Percentiles rank a stretch among this genome's conserved stretches.
These are phyloP conservation scores for Danio albolineatus DNA, from an alignment of 2,797 vertebrate genomes.

Conservation along the genomic window DNA sequence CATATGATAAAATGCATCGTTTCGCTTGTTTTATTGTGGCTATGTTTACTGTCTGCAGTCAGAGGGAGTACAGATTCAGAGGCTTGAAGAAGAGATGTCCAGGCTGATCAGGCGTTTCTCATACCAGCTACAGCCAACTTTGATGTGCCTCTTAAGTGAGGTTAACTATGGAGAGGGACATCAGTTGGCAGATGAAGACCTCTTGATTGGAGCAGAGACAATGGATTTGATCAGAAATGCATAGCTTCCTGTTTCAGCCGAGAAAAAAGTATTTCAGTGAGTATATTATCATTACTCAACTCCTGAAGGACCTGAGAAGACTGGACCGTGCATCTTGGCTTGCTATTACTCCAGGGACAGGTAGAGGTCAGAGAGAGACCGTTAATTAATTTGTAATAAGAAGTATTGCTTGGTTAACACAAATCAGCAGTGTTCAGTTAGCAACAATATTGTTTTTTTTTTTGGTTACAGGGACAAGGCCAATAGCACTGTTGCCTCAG, in stretches of 20 bases:
- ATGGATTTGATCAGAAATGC: constrained; percentile 17
- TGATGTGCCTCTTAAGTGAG: constrained; percentile 35
- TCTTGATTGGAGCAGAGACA: constrained; percentile 34
- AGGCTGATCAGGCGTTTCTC: constrained; percentile 24
- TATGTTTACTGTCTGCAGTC: constrained; percentile 13
- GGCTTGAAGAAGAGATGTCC: constrained; percentile 33
- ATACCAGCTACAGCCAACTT: constrained; percentile 17
- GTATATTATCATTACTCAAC: too few species aligned
- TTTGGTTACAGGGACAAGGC: constrained; percentile 46
- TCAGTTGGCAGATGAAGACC: constrained; percentile 44
- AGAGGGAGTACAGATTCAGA: constrained; percentile 39
- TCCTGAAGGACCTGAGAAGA: constrained; percentile 43
- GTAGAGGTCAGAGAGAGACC: constrained; percentile 19
- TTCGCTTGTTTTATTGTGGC: background rate
- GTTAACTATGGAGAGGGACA: constrained; percentile 39
- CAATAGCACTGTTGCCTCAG: constrained; percentile 50
- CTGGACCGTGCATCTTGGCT: too few species aligned
- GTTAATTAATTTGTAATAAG: constrained; percentile 21
- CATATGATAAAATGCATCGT: background rate
- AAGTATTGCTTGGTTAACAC: background rate
- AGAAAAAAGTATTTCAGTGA: too few species aligned
- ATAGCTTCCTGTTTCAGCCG: too few species aligned
- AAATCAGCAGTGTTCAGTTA: background rate
- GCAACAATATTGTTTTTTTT: constrained; percentile 6
- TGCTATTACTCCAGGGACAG: constrained; percentile 47